phyloP scores from a whole-genome alignment of 2,888 invertebrate species.

The Sesia apiformis region DNA sequence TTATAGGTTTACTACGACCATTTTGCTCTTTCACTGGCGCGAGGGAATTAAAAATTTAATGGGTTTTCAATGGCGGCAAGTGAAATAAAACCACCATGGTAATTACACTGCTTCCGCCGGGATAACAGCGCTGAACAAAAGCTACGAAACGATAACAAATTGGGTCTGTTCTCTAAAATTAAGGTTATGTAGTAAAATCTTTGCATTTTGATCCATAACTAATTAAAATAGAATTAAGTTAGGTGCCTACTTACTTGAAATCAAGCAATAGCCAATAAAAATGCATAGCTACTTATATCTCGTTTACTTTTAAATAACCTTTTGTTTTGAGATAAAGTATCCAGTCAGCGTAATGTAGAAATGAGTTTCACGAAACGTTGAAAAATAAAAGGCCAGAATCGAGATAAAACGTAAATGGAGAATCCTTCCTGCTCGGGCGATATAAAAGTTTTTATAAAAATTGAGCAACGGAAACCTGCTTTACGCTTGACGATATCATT shows the following conservation, averaged over 20 bases:
- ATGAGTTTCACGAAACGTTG: constrained; percentile 5
- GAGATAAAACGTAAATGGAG: constrained; percentile 6
- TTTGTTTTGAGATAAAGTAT: constrained; percentile 1
- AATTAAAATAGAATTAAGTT: too few relatives aligned
- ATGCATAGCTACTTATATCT: too few relatives aligned
- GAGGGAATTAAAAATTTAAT: constrained; percentile 35
- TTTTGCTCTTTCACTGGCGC: constrained; percentile 20
- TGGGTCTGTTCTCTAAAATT: too few relatives aligned
- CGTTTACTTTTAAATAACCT: background rate
- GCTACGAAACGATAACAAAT: too few relatives aligned
- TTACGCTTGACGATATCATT: constrained; percentile 8
- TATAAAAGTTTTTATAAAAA: constrained; percentile 14
- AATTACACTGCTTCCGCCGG: constrained; percentile 18
- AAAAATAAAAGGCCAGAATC: constrained; percentile 3
- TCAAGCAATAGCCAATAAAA: background rate
- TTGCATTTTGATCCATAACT: too few relatives aligned
- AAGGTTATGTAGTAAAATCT: too few relatives aligned
- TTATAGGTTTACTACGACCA: constrained; percentile 18
- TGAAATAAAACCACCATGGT: constrained; percentile 32
- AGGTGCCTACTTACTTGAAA: too few relatives aligned
- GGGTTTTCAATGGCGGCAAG: constrained; percentile 33
- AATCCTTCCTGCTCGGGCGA: constrained; percentile 3
- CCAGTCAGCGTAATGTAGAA: constrained; percentile 4
- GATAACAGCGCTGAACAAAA: constrained; percentile 7
- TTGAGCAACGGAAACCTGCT: constrained; percentile 14